Evolutionary conservation across 1,140 invertebrate species (phyloP).

Genomic region (Ceratosolen fusciceps): DNA sequence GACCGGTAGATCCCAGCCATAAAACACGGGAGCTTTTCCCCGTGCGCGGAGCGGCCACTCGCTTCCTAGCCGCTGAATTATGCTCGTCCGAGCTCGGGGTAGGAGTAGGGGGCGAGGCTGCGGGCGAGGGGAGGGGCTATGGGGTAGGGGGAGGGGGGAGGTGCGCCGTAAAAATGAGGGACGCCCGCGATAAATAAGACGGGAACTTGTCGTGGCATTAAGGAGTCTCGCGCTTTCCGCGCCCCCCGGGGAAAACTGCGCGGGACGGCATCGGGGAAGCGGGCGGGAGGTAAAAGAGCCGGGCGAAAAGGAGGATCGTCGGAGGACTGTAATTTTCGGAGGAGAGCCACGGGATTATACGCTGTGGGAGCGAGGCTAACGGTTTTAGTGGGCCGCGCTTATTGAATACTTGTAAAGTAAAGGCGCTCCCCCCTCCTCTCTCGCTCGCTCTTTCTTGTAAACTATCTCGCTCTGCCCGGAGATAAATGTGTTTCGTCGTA

Average conservation of each 20-base stretch:
- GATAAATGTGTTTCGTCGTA: slow-evolving; percentile 22
- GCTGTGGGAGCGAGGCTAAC: background rate
- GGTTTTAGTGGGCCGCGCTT: slow-evolving; percentile 1
- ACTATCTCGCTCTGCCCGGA: background rate
- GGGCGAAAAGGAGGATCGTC: background rate
- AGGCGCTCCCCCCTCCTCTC: too few species aligned
- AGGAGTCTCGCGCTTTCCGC: background rate
- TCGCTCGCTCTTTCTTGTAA: too few species aligned
- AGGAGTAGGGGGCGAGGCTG: background rate
- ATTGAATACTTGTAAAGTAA: slow-evolving; percentile 32
- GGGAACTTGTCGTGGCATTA: background rate
- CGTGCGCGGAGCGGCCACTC: background rate
- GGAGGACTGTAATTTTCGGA: slow-evolving; percentile 36
- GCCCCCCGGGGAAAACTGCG: slow-evolving; percentile 6
- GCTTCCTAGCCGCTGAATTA: background rate
- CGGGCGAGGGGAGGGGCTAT: too few species aligned
- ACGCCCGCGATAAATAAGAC: background rate
- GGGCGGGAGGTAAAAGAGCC: background rate
- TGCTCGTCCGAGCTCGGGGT: background rate
- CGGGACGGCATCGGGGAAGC: background rate
- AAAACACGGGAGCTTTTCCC: background rate
- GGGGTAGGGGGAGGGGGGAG: too few species aligned
- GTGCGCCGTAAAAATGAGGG: background rate
- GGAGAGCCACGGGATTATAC: slow-evolving; percentile 26
- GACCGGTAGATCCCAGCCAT: background rate